Conservation (phyloP, 2,888 invertebrate species). For the Caenorhabditis sp. region DNA sequence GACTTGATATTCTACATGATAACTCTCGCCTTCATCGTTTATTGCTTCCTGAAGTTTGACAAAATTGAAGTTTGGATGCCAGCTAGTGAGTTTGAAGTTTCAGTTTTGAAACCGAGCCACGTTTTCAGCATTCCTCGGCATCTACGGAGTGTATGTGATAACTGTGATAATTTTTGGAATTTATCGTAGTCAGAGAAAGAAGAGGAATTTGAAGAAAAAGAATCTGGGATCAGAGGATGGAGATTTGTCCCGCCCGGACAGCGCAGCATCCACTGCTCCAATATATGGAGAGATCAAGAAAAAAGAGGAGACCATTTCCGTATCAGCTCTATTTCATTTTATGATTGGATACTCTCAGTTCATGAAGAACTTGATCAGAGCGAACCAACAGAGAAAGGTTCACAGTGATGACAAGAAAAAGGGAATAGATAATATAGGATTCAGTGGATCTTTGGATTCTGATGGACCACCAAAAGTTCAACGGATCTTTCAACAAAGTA, state of each 20-base stretch:
- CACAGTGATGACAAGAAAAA: neutral
- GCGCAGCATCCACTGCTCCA: slow-evolving; percentile 34
- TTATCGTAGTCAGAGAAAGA: slow-evolving; percentile 54
- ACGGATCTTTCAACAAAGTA: slow-evolving; percentile 30
- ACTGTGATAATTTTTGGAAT: slow-evolving; percentile 84
- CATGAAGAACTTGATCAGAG: slow-evolving; percentile 28
- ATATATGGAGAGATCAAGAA: slow-evolving; percentile 31
- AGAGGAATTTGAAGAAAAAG: slow-evolving; percentile 37
- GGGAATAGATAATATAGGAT: slow-evolving; percentile 39
- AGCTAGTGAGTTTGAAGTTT: slow-evolving; percentile 43
- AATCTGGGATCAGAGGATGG: neutral
- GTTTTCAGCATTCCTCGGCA: slow-evolving; percentile 84
- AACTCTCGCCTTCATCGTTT: slow-evolving; percentile 85
- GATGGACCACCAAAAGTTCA: slow-evolving; percentile 29
- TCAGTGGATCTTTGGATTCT: slow-evolving; percentile 23
- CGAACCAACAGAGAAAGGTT: slow-evolving; percentile 5
- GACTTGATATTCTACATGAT: slow-evolving; percentile 85
- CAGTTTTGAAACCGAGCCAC: neutral
- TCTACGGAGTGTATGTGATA: slow-evolving; percentile 85
- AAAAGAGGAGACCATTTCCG: slow-evolving; percentile 27
- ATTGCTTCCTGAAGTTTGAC: slow-evolving; percentile 85
- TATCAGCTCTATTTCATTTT: slow-evolving; percentile 28
- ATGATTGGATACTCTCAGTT: slow-evolving; percentile 47
- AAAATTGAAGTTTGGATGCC: slow-evolving; percentile 84
- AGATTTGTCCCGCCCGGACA: slow-evolving; percentile 28